phyloP scores from a whole-genome alignment of 2,797 vertebrate genomes.

The Sus cebifrons region DNA sequence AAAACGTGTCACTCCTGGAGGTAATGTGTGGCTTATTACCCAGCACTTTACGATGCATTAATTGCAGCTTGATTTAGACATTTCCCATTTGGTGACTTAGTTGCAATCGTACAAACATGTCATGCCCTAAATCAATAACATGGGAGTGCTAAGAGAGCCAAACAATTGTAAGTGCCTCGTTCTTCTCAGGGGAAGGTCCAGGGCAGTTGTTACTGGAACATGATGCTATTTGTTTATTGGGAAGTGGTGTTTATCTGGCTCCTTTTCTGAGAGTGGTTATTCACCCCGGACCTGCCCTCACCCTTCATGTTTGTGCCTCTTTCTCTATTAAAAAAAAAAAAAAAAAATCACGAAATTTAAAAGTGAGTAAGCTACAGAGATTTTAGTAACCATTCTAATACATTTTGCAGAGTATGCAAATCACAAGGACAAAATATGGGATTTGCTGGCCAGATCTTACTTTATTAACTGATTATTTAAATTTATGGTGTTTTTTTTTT shows the following conservation, averaged over 20 bases:
- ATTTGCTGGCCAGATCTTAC: neutral
- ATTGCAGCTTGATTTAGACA: constrained; percentile 87
- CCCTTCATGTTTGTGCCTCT: neutral
- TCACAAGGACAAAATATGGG: neutral
- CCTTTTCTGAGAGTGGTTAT: constrained; percentile 60
- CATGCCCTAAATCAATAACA: constrained; percentile 77
- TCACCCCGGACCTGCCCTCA: constrained; percentile 25
- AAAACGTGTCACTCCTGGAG: constrained; percentile 86
- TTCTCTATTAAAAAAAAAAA: constrained; percentile 31
- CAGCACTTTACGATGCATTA: constrained; percentile 84
- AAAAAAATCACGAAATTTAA: neutral
- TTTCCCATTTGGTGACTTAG: constrained; percentile 85
- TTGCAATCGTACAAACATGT: constrained; percentile 70
- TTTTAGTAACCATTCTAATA: constrained; percentile 1
- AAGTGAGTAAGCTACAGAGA: neutral
- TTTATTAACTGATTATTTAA: constrained; percentile 6
- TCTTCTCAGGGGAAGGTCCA: constrained; percentile 67
- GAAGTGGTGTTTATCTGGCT: constrained; percentile 49
- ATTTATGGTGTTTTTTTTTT: constrained; percentile 18
- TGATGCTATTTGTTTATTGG: constrained; percentile 66
- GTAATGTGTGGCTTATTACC: constrained; percentile 86
- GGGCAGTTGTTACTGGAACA: neutral
- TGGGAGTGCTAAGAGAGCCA: constrained; percentile 58
- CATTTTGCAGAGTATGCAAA: neutral
- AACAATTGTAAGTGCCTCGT: constrained; percentile 45